Conservation (phyloP, 92 coral and sea anemone species). For the Pocillopora grandis region DNA sequence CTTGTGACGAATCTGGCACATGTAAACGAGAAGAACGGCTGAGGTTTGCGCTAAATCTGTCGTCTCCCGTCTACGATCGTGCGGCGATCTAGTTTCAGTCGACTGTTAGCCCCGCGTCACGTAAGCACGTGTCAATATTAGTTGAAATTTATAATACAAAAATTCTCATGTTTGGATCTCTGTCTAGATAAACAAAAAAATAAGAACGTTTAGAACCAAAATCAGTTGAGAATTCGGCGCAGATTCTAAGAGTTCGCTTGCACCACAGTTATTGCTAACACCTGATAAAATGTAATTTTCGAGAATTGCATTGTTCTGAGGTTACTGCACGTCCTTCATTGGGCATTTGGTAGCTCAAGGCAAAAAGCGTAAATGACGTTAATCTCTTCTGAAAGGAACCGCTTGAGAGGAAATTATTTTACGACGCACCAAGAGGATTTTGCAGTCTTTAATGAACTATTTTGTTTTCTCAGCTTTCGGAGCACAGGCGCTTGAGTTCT, state of each 20-base stretch:
- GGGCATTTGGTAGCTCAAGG: conserved; percentile 31
- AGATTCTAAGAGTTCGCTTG: background rate
- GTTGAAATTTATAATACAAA: conserved; percentile 19
- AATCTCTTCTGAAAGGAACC: conserved; percentile 35
- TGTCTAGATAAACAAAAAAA: background rate
- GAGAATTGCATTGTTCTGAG: conserved; percentile 19
- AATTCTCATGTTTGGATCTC: background rate
- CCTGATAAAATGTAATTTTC: conserved; percentile 8
- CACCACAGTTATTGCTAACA: background rate
- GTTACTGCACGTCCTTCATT: conserved; percentile 8
- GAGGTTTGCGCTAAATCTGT: background rate
- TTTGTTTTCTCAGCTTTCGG: background rate
- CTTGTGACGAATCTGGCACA: background rate
- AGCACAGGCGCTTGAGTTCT: conserved; percentile 9
- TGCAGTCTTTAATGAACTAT: background rate
- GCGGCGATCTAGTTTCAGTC: background rate
- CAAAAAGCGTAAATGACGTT: conserved; percentile 32
- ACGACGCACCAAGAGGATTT: background rate
- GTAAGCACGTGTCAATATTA: conserved; percentile 29
- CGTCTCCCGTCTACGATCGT: background rate
- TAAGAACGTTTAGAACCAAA: background rate
- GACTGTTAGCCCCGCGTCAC: conserved; percentile 23
- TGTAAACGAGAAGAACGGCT: background rate
- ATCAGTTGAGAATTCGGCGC: background rate
- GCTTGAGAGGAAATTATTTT: conserved; percentile 32